Evolutionary conservation across 2,888 invertebrate species (phyloP).

Genomic region (Spisula subtruncata): DNA sequence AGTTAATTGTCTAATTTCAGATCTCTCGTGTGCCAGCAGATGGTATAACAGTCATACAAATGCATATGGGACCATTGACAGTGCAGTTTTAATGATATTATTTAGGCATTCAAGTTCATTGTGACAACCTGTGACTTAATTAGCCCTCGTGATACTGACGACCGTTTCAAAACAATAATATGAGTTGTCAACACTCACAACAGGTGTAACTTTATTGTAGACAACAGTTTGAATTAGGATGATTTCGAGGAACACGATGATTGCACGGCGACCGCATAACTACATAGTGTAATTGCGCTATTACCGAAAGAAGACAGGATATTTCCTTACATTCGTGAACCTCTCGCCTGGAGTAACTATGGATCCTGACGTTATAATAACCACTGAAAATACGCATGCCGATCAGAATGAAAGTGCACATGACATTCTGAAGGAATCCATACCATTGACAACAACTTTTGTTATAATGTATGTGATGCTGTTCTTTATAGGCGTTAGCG

Average conservation of each 20-base stretch:
- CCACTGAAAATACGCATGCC: conserved; percentile 3
- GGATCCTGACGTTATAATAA: background rate
- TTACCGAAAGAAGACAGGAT: background rate
- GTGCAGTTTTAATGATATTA: background rate
- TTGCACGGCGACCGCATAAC: background rate
- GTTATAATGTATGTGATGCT: conserved; percentile 92
- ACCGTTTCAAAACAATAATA: background rate
- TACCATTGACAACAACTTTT: conserved; percentile 79
- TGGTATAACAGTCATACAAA: background rate
- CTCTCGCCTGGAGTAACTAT: background rate
- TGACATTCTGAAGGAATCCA: conserved; percentile 58
- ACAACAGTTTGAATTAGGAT: background rate
- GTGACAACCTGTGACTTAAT: background rate
- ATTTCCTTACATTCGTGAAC: background rate
- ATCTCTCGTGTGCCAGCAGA: background rate
- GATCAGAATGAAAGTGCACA: background rate
- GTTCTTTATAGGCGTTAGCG: conserved; percentile 93
- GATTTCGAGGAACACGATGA: background rate
- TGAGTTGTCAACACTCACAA: background rate
- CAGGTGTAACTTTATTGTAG: background rate
- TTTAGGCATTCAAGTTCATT: background rate
- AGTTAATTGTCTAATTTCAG: conserved; percentile 8
- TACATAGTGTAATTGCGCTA: background rate
- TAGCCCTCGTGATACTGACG: background rate
- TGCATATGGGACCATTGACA: background rate